Base-by-base conservation (phyloP, 2,797 vertebrate genomes). In the Emydoidea blandingii region DNA sequence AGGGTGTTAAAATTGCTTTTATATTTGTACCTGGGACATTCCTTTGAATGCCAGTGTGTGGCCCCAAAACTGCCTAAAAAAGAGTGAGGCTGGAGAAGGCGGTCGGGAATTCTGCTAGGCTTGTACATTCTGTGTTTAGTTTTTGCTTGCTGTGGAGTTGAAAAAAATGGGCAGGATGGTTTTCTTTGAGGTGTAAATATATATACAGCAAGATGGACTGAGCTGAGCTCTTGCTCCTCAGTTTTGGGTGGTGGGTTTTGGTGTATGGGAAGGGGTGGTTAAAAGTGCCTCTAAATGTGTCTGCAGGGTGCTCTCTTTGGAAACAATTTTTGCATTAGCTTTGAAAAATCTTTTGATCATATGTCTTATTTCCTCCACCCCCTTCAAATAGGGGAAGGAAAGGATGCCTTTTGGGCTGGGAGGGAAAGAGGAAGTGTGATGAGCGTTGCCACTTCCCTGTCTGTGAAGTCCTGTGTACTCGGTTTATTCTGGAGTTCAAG, bases 261-360 rank as follows among this genome's bases (percentile, higher is more conserved):
- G 27, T 11, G 41, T 37, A 79, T 34, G 34, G 16, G 76, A 1
- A 79, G 25, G 94, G 92, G 54, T 53, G 76, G 6, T n/a, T 86
- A 47, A 54, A 79, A 95, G 95, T 44, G 79, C 79, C 41, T 88
- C 47, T 52, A 79, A 95, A 89, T 95, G 87, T 92, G 94, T 93
- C 95, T 95, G 95, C 85, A 83, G 50, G 96, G 62, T 87, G 86
- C 85, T 96, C 29, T 95, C 54, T 87, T 80, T 2, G 44, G 87
- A 80, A 93, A 94, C 89, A 72, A 5, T 87, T 49, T 78, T 87
- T 82, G 54, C 83, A 29, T 76, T 83, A 92, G 80, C 14, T 54
- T 83, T 96, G 92, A 50, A 44, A 89, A 90, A 78, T 95, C n/a
- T 86, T 31, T 93, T 11, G 56, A 2, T 91, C 1, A 0, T 93